Evolutionary conservation across 2,888 invertebrate genomes (phyloP).

Genomic region (Heliconius cydno): DNA sequence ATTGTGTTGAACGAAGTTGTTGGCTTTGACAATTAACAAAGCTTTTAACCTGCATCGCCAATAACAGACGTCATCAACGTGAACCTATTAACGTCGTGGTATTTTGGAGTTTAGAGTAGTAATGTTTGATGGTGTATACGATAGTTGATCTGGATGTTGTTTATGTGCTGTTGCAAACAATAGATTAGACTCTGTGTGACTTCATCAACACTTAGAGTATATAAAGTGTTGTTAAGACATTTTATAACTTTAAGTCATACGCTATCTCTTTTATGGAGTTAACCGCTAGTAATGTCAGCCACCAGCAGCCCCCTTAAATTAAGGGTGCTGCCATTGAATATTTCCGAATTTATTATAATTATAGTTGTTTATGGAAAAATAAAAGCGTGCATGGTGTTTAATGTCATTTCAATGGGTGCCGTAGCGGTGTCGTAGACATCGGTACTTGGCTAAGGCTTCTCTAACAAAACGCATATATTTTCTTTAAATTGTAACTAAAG

Average conservation of each 20-base stretch:
- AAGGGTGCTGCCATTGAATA: conserved; percentile 50
- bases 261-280: conserved; percentile 51
- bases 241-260: conserved; percentile 62
- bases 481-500: background rate
- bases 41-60: conserved; percentile 57
- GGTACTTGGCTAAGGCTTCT: conserved; percentile 49
- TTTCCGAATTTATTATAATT: conserved; percentile 46
- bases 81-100: conserved; percentile 57
- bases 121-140: conserved; percentile 77
- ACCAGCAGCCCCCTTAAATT: conserved; percentile 37
- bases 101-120: conserved; percentile 71
- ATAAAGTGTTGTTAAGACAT: conserved; percentile 52
- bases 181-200: conserved; percentile 76
- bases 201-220: conserved; percentile 62
- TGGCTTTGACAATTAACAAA: conserved; percentile 49
- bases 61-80: conserved; percentile 45
- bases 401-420: conserved; percentile 59
- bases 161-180: conserved; percentile 80
- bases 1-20: conserved; percentile 53
- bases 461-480: conserved; percentile 46
- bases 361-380: conserved; percentile 49
- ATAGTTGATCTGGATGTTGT: conserved; percentile 81
- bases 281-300: conserved; percentile 52
- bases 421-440: conserved; percentile 57
- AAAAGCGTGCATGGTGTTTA: conserved; percentile 64